Conservation (phyloP, 2,888 invertebrate genomes). For the Chirona hameri region DNA sequence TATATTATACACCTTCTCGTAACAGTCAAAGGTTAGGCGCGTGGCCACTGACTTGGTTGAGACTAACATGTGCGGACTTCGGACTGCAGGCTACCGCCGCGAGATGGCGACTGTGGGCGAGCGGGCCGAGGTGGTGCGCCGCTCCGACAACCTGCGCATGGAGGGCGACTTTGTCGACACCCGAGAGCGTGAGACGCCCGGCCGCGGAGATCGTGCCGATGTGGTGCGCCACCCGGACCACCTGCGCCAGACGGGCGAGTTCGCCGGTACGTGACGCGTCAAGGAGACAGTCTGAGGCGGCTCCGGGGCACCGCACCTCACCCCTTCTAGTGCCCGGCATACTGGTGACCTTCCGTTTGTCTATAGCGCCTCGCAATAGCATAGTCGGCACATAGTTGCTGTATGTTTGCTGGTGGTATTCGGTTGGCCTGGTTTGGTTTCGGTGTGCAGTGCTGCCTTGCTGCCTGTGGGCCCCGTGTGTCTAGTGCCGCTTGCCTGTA, state of each 20-base stretch:
- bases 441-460: neutral
- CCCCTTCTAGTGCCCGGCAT: neutral
- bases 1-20: too few species aligned
- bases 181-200: neutral
- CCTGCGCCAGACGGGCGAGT: neutral
- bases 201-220: neutral
- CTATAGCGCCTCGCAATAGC: neutral
- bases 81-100: neutral
- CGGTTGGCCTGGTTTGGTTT: neutral
- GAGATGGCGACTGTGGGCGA: neutral
- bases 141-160: slow-evolving; percentile 43
- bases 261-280: neutral
- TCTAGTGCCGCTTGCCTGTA: neutral
- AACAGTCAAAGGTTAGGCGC: too few species aligned
- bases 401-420: neutral
- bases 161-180: slow-evolving; percentile 44
- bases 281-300: neutral
- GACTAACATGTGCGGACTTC: neutral
- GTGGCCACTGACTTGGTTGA: too few species aligned
- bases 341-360: neutral
- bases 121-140: slow-evolving; percentile 52
- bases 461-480: neutral
- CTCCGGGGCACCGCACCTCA: neutral
- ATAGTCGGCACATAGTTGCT: too few species aligned
- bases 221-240: slow-evolving; percentile 26